A percentile compares a stretch with the other conserved stretches of the same genome.
phyloP scores from a whole-genome alignment of 2,888 invertebrate genomes.

The Iphiclides podalirius region DNA sequence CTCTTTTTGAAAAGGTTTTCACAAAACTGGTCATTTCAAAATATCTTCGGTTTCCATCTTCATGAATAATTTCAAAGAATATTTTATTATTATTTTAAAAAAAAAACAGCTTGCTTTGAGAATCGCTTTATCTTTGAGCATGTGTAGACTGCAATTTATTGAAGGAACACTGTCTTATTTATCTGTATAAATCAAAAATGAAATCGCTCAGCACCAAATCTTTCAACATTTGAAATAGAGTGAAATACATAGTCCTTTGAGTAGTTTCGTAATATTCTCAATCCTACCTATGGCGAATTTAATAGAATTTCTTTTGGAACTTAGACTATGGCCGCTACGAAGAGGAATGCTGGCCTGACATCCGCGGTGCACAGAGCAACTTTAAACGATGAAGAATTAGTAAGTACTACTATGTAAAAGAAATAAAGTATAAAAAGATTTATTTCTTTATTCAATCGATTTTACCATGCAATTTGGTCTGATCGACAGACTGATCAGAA shows the following conservation, averaged over 20 bases:
- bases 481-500: no score
- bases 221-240: not conserved
- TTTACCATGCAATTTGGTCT: no score
- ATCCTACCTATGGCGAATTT: not conserved
- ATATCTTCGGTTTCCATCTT: no score
- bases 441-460: no score
- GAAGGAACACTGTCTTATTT: not conserved
- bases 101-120: conserved; percentile 1
- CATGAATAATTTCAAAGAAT: not conserved
- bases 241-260: not conserved
- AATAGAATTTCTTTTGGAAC: conserved; percentile 32
- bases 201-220: not conserved
- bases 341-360: conserved; percentile 97
- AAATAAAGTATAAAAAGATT: no score
- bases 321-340: conserved; percentile 99
- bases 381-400: conserved; percentile 99
- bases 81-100: not conserved
- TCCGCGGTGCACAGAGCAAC: conserved; percentile 98
- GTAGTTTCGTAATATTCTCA: not conserved
- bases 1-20: no score
- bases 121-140: conserved; percentile 17
- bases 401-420: no score
- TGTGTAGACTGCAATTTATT: conserved; percentile 10
- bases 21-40: no score
- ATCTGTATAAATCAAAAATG: no score